These are phyloP conservation scores for Dichetophora obliterata DNA, from an alignment of 2,888 invertebrate species.

Conservation along the genomic window DNA sequence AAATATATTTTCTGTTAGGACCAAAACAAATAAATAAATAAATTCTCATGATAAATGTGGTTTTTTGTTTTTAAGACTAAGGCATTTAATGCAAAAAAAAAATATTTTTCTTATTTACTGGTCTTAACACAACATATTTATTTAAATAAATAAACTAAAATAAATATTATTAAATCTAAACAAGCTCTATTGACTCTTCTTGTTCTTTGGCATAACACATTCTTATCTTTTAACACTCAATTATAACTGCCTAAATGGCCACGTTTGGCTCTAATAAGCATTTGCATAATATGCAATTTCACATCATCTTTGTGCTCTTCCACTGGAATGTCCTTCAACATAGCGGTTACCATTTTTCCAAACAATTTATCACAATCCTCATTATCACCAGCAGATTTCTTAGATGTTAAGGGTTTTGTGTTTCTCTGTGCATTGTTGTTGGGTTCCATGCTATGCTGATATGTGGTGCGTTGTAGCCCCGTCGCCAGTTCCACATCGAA, in stretches of 20 bases:
- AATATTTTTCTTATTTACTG: too few relatives aligned
- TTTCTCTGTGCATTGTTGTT: background rate
- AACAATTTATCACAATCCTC: conserved; percentile 33
- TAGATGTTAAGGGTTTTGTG: background rate
- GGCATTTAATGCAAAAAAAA: too few relatives aligned
- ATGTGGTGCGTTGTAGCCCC: background rate
- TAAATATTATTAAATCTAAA: too few relatives aligned
- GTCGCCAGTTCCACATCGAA: background rate
- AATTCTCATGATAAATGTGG: too few relatives aligned
- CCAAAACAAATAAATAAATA: too few relatives aligned
- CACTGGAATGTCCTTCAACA: conserved; percentile 31
- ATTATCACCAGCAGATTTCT: background rate
- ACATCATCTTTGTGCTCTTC: conserved; percentile 34
- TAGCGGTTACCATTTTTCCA: conserved; percentile 33
- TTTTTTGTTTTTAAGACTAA: too few relatives aligned
- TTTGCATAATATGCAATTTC: conserved; percentile 36
- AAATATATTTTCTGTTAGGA: too few relatives aligned
- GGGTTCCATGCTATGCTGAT: background rate
- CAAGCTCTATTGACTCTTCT: too few relatives aligned
- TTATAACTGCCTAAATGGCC: background rate
- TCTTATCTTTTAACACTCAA: too few relatives aligned
- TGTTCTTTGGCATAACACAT: too few relatives aligned
- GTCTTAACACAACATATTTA: too few relatives aligned
- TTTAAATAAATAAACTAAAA: too few relatives aligned
- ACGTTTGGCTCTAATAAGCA: conserved; percentile 34